Evolutionary conservation across 1,140 invertebrate genomes (phyloP), one percentile per base, ranked within the genome.

Genomic region (Euwallacea fornicatus): DNA sequence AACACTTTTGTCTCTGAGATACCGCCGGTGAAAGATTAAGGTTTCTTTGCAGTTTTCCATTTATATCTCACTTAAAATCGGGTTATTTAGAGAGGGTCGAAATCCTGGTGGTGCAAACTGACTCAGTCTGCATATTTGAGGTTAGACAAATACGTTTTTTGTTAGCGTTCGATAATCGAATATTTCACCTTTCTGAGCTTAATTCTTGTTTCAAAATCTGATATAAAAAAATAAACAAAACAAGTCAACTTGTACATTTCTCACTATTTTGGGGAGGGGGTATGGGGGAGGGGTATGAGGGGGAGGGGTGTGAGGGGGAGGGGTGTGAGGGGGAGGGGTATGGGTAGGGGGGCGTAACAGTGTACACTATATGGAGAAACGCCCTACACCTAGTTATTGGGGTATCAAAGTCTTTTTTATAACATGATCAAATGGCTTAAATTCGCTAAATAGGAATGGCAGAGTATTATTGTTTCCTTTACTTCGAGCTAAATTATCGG

Each of bases 361-460:
- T 54, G 15, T 59, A 42, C 58, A 68, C 46, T 44, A 21, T 16
- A 56, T 68, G 41, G 59, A 58, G 43, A 68, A 68, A 59, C 6
- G 54, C 58, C 54, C 66, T 68, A 54, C 46, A 68, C 15, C 21
- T 59, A 59, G 11, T 59, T 47, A 59, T 68, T 59, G 11, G 13
- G 43, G 50, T 33, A 21, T 41, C 21, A 13, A 46, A 64, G 8
- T 47, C 42, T 64, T 15, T 43, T 64, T 50, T 64, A 64, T n/a
- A 10, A 64, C 21, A 64, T 47, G 8, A 13, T 21, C 50, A 64
- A 64, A 44, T 60, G 10, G 11, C 6, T 33, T 7, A 33, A 33
- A 33, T 2, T 33, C 4, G 21, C 4, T 4, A n/a, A 33, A 33
- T 33, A 33, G 21, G 1, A 33, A 33, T 33, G 21, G 21, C 21